Evolutionary conservation across 2,113 vertebrate genomes (phyloP).

Genomic region (Saguinus imperator): DNA sequence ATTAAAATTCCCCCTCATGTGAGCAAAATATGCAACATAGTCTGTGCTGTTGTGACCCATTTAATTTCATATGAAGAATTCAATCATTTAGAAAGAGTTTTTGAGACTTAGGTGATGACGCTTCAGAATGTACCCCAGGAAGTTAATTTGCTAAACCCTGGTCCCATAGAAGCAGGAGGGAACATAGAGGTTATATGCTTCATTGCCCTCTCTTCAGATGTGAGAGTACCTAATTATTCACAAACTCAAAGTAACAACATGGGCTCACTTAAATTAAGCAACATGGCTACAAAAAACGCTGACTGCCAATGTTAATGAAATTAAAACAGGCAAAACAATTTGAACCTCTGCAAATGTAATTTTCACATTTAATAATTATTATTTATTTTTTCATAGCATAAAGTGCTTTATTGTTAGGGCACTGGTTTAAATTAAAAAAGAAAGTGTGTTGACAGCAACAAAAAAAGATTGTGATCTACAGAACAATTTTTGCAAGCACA

Average conservation of each 20-base stretch:
- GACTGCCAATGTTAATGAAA: not conserved
- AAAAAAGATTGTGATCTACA: constrained; percentile 7
- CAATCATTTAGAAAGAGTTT: not conserved
- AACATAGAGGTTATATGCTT: not conserved
- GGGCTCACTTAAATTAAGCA: not conserved
- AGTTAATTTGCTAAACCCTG: not conserved
- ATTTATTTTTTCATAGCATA: constrained; percentile 31
- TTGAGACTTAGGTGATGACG: not conserved
- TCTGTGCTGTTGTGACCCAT: not conserved
- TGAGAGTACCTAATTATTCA: not conserved
- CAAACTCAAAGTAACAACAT: not conserved
- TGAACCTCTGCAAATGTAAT: not conserved
- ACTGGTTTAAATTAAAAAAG: constrained; percentile 34
- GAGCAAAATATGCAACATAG: not conserved
- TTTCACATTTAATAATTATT: constrained; percentile 23
- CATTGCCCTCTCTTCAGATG: not conserved
- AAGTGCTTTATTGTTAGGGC: constrained; percentile 30
- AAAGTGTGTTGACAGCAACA: constrained; percentile 24
- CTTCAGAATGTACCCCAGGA: not conserved
- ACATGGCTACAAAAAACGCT: not conserved
- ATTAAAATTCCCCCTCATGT: not conserved
- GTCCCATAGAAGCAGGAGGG: not conserved
- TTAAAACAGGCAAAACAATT: not conserved
- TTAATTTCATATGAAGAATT: constrained; percentile 30
- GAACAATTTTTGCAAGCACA: constrained; percentile 42